Base-by-base conservation (phyloP, 2,888 invertebrate genomes). In the Acanthosepion pharaonis region DNA sequence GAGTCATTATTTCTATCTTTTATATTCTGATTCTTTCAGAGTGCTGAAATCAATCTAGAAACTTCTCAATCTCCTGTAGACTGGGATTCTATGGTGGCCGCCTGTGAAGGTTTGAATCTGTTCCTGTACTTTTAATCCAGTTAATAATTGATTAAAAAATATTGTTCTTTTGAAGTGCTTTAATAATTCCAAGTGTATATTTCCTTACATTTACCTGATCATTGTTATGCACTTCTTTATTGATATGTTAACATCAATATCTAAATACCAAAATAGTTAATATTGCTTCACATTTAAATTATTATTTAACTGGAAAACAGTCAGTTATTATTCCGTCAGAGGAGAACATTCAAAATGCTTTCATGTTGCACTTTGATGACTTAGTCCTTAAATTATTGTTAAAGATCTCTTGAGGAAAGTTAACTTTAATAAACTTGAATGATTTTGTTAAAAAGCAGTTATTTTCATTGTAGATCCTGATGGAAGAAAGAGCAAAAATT, bases 401-500 rank as follows among this genome's bases (percentile, higher is more conserved):
- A 15, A 28, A n/a, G 9, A 11, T 78, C 15, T n/a, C 11, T n/a
- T 78, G n/a, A n/a, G n/a, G 8, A 25, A 11, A n/a, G n/a, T 78
- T 55, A 53, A 15, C 15, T 20, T n/a, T n/a, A 8, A 9, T n/a
- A 9, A 78, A n/a, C n/a, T 78, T 78, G 9, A 55, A 59, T 59
- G 59, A 25, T 59, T 59, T 59, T 33, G 11, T 15, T 78, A 78
- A 33, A 78, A n/a, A 33, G 5, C n/a, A 78, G n/a, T n/a, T 33
- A 33, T 78, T 78, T 33, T 78, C 4, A 78, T 78, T 78, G 28
- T 15, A 92, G 92, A 92, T 92, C 51, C 92, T 92, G 92, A 92
- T 49, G 51, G 92, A 49, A 53, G 55, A 42, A 94, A 55, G 25
- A 95, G 95, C 91, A 96, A 95, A 95, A 95, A 98, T 5, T 98